Evolutionary conservation across 2,113 vertebrate genomes (phyloP), one percentile per base, ranked within the genome.

Genomic region (Phrynocephalus versicolor): DNA sequence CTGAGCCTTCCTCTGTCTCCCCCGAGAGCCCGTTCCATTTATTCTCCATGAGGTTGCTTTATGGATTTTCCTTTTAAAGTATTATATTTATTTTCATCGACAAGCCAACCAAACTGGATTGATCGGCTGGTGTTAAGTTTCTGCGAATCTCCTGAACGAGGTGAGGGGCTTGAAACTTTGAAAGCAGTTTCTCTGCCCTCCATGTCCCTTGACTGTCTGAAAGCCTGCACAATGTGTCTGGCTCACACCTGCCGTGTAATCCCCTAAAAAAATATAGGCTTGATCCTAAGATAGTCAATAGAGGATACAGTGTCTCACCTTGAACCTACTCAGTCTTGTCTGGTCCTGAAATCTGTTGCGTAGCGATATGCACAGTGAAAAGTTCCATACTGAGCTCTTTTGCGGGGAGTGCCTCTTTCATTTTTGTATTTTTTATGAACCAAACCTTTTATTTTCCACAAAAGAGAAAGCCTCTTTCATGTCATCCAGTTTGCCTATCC

Each of bases 81-180:
- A 94, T 91, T 92, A 89, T 90, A 92, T 94, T 93, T 93, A 83
- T 94, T 95, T 94, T 89, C 92, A 94, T 92, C 83, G 92, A 91
- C 84, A 90, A 93, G 74, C 74, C 84, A 89, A 92, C 85, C 91
- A 91, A 85, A 87, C 93, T 91, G 94, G 87, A 92, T 85, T 80
- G 81, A 71, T 86, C 83, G 88, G 84, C 86, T n/a, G 19, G 55
- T 13, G 79, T 76, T 84, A 84, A 88, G 87, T 37, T 88, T 88
- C 74, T 87, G 62, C 67, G 72, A 30, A 58, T 65, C 14, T 55
- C 65, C 37, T 88, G 58, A 35, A 21, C 9, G 77, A 3, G 58
- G 41, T 25, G 69, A 69, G 13, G 0, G 10, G 69, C 65, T 79
- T 69, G 92, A 90, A 86, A 84, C 86, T 86, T 88, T 91, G 88